phyloP scores from a whole-genome alignment of 2,113 vertebrate genomes.

The Carollia perspicillata region DNA sequence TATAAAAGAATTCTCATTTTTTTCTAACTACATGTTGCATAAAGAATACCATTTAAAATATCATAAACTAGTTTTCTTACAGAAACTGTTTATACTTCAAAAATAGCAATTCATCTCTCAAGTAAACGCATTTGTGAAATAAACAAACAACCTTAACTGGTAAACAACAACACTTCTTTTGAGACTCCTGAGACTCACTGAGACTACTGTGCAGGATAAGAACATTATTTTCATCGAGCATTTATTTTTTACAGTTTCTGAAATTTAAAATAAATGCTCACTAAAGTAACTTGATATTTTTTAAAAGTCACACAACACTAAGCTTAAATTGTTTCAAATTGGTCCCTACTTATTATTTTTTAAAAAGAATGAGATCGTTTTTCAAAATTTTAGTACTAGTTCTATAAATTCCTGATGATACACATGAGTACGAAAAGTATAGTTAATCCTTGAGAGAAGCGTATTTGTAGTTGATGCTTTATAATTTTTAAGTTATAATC shows the following conservation, averaged over 20 bases:
- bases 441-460: not conserved
- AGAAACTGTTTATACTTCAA: not conserved
- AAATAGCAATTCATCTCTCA: not conserved
- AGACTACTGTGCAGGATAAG: not conserved
- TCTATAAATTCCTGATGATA: conserved; percentile 15
- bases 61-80: not conserved
- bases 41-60: conserved; percentile 12
- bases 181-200: not conserved
- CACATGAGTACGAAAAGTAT: conserved; percentile 23
- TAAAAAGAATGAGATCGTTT: not conserved
- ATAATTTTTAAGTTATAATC: not conserved
- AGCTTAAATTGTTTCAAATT: conserved; percentile 17
- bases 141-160: not conserved
- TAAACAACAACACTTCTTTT: not conserved
- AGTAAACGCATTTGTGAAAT: not conserved
- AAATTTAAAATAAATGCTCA: not conserved
- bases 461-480: not conserved
- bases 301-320: not conserved
- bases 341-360: not conserved
- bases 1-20: conserved; percentile 12
- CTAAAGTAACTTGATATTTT: not conserved
- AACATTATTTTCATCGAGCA: not conserved
- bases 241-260: conserved; percentile 32
- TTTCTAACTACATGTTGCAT: not conserved
- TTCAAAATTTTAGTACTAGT: conserved; percentile 23